Conservation (phyloP, 2,797 vertebrate genomes). For the Mareca penelope region DNA sequence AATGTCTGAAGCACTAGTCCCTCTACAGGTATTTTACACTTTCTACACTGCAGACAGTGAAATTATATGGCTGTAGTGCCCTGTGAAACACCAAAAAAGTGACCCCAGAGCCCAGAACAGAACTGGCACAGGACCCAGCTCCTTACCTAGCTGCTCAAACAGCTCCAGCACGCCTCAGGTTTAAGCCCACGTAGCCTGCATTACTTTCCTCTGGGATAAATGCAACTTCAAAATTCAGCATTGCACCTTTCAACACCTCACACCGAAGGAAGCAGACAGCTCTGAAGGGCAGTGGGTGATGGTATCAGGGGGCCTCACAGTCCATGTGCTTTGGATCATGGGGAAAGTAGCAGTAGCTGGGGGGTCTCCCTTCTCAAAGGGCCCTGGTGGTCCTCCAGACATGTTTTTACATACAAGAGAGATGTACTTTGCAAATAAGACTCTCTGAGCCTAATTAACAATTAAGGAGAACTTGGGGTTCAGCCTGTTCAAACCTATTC, state of each 20-base stretch:
- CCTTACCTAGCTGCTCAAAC: not conserved
- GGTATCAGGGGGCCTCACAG: not conserved
- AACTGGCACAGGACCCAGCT: not conserved
- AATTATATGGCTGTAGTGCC: not conserved
- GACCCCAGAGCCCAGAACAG: not conserved
- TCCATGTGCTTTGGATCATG: not conserved
- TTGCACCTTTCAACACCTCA: not conserved
- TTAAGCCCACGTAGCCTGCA: not conserved
- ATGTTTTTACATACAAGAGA: not conserved
- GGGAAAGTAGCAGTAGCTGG: not conserved
- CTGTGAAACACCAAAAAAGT: not conserved
- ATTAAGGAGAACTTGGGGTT: not conserved
- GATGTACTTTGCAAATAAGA: not conserved
- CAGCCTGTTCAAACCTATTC: not conserved
- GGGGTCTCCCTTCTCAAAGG: not conserved
- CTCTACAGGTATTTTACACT: not conserved
- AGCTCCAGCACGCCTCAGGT: not conserved
- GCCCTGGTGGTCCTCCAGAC: not conserved
- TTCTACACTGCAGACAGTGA: not conserved
- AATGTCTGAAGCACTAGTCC: not conserved
- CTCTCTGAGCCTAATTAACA: not conserved
- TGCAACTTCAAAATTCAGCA: not conserved
- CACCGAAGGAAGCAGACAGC: not conserved
- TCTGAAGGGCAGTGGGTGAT: not conserved
- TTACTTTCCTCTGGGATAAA: not conserved